Evolutionary conservation across 1,140 invertebrate genomes (phyloP).

Genomic region (Eriocheir sinensis): DNA sequence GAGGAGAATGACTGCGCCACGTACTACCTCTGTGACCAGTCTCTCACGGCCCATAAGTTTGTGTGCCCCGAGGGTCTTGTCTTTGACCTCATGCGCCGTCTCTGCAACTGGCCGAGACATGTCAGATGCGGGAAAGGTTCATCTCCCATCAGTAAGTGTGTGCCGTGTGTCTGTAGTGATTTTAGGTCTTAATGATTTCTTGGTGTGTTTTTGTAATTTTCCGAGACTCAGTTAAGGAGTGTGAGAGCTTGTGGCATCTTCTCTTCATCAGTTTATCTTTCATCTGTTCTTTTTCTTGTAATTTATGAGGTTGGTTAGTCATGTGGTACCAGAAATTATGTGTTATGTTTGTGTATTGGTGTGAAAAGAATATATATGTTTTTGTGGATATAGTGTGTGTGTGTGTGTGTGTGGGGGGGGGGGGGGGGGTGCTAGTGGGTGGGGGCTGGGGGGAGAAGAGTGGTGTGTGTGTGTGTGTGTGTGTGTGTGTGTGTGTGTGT

Average conservation of each 20-base stretch:
- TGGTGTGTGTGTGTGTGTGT: constrained; percentile 45
- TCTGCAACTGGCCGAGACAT: constrained; percentile 81
- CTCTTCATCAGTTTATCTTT: not conserved
- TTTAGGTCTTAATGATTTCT: not conserved
- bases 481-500: not conserved
- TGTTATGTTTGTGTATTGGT: no score
- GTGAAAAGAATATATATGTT: no score
- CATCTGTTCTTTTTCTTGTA: no score
- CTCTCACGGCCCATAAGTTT: constrained; percentile 81
- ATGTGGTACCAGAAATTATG: no score
- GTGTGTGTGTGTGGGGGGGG: no score
- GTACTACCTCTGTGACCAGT: constrained; percentile 86
- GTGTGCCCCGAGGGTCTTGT: constrained; percentile 84
- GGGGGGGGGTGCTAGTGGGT: no score
- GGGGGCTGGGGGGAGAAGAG: no score
- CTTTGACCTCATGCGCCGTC: constrained; percentile 84
- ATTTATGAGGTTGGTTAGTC: not conserved
- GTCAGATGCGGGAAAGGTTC: constrained; percentile 76
- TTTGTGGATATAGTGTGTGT: no score
- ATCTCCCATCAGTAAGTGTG: constrained; percentile 75
- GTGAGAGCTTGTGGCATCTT: no score
- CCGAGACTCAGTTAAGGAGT: no score
- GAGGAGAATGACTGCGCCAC: constrained; percentile 87
- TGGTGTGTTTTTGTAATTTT: no score
- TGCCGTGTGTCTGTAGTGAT: no score